These are phyloP conservation scores for Sceliomorpha sp. DNA, from an alignment of 2,888 invertebrate genomes.

Conservation along the genomic window DNA sequence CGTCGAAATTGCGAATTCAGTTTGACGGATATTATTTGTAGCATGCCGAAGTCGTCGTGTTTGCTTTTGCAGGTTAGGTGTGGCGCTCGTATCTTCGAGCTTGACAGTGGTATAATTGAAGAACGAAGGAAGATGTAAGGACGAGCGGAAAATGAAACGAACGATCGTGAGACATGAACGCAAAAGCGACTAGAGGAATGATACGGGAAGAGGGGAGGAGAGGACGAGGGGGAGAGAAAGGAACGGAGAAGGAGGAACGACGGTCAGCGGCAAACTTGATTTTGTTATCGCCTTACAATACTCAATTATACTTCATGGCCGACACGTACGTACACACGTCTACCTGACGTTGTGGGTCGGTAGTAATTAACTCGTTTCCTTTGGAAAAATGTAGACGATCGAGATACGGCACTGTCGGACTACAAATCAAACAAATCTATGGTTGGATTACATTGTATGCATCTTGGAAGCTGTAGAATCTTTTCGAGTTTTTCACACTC, in stretches of 20 bases:
- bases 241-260: neutral
- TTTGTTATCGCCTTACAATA: conserved; percentile 78
- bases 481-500: too few species aligned
- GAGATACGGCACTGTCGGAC: neutral
- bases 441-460: too few species aligned
- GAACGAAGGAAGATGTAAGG: neutral
- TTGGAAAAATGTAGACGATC: conserved; percentile 50
- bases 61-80: too few species aligned
- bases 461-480: too few species aligned
- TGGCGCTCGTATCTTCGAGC: too few species aligned
- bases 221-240: neutral
- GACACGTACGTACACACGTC: conserved; percentile 62
- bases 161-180: neutral
- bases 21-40: too few species aligned
- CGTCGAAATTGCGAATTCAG: too few species aligned
- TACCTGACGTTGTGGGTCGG: conserved; percentile 53
- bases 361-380: conserved; percentile 58
- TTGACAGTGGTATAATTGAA: neutral
- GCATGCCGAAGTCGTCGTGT: too few species aligned
- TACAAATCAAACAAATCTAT: too few species aligned
- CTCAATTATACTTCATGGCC: conserved; percentile 72
- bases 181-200: conserved; percentile 4
- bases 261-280: conserved; percentile 66
- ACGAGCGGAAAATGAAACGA: neutral
- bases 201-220: neutral